phyloP scores from a whole-genome alignment of 2,888 invertebrate species.

The Alviniconcha strummeri region DNA sequence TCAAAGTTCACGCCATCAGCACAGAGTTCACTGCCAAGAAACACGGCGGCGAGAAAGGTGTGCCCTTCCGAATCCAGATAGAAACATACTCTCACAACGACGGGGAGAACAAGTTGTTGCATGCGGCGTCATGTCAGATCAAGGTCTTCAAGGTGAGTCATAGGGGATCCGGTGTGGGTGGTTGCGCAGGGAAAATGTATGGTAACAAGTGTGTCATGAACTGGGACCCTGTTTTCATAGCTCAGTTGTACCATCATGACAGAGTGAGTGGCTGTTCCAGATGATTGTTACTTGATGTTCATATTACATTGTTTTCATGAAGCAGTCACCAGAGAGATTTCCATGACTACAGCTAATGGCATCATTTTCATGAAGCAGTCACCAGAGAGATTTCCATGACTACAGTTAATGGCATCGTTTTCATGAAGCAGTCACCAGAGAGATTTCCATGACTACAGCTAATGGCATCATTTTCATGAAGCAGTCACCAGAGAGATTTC shows the following conservation, averaged over 20 bases:
- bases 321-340: too few species aligned
- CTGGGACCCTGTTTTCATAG: background rate
- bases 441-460: too few species aligned
- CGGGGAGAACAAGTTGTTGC: slow-evolving; percentile 79
- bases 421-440: too few species aligned
- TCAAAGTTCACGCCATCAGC: slow-evolving; percentile 94
- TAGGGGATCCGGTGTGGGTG: background rate
- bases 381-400: too few species aligned
- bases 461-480: too few species aligned
- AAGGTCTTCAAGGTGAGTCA: slow-evolving; percentile 83
- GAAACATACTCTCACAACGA: slow-evolving; percentile 84
- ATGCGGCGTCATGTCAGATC: slow-evolving; percentile 96
- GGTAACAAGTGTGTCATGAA: too few species aligned
- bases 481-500: too few species aligned
- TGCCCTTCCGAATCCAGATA: slow-evolving; percentile 95
- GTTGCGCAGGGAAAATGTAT: background rate
- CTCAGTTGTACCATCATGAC: background rate
- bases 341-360: too few species aligned
- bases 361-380: too few species aligned
- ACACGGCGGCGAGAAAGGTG: slow-evolving; percentile 98
- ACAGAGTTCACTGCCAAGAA: slow-evolving; percentile 98
- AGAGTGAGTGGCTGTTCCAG: background rate
- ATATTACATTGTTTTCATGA: too few species aligned
- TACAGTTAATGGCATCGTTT: too few species aligned
- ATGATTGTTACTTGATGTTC: background rate